These are phyloP conservation scores for Anthopleura sola DNA, from an alignment of 64 coral and sea anemone genomes.

Conservation along the genomic window DNA sequence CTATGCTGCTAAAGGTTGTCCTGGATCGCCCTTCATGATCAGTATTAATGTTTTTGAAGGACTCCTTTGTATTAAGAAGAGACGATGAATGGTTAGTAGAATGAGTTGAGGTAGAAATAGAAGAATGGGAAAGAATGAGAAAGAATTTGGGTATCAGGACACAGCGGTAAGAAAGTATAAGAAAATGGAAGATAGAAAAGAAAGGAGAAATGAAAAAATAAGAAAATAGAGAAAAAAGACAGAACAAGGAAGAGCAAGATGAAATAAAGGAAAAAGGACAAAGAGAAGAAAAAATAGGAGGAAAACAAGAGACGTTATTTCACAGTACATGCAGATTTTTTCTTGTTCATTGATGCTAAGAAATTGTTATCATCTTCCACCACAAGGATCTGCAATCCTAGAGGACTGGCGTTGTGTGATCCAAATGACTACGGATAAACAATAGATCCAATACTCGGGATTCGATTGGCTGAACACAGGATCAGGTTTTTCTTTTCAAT, in stretches of 20 bases:
- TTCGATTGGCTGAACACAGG: not conserved
- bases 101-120: not conserved
- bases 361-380: too few relatives aligned
- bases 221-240: too few relatives aligned
- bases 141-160: not conserved
- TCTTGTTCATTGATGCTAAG: too few relatives aligned
- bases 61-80: not conserved
- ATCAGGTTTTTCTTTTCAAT: not conserved
- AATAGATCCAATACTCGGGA: not conserved
- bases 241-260: too few relatives aligned
- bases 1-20: not conserved
- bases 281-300: too few relatives aligned
- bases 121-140: not conserved
- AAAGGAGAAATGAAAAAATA: not conserved
- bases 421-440: too few relatives aligned
- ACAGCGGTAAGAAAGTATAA: too few relatives aligned
- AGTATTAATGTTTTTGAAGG: not conserved
- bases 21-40: not conserved
- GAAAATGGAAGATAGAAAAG: not conserved
- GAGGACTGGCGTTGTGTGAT: too few relatives aligned
- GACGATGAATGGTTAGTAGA: not conserved
- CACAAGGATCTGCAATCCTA: too few relatives aligned
- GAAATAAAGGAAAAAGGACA: too few relatives aligned
- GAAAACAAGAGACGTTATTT: too few relatives aligned
- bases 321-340: too few relatives aligned